Base-by-base conservation (phyloP, 2,797 vertebrate genomes). In the Tenualosa ilisha region DNA sequence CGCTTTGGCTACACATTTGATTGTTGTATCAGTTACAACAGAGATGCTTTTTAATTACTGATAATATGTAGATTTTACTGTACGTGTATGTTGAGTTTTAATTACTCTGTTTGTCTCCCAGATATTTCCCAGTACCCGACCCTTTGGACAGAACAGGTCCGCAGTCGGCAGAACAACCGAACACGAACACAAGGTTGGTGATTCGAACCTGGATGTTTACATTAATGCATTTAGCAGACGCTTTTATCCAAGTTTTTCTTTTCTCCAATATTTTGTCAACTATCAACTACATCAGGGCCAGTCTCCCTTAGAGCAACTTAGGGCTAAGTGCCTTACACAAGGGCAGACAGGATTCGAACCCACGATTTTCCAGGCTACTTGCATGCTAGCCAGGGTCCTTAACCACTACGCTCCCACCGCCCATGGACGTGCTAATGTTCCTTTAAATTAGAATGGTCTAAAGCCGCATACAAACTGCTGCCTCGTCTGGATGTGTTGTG, bases 91-190 rank as follows among this genome's bases (percentile, higher is more conserved):
- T 53, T 15, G 51, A 53, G 3, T 53, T 88, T 84, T 90, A 86
- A 88, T 90, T 90, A 54, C 51, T 91, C 86, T 90, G 83, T 87
- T 40, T 59, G 20, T 92, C 87, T 88, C 51, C 86, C 91, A 99
- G 98, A 98, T 91, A 96, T 96, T 82, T 97, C 96, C 83, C 97
- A 97, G 86, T 99, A 98, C 87, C 98, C 98, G 24, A 98, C 97
- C 0, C 96, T 99, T 82, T 99, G 97, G 98, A 98, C 95, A 2
- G 97, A 98, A 86, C 98, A 98, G 95, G 97, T 97, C 43, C 97
- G 97, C 89, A 98, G 97, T 84, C 96, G 97, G 49, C 97, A 98
- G 94, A 98, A 97, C 93, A 98, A 65, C 68, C 96, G 97, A 86
- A 98, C 96, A 90, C 96, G 97, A 94, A 96, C 95, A 82, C 95